Percentiles rank a stretch among this genome's conserved stretches.
phyloP scores from a whole-genome alignment of 37 sponge, comb jelly and placozoan species.

The Crambe crambe region DNA sequence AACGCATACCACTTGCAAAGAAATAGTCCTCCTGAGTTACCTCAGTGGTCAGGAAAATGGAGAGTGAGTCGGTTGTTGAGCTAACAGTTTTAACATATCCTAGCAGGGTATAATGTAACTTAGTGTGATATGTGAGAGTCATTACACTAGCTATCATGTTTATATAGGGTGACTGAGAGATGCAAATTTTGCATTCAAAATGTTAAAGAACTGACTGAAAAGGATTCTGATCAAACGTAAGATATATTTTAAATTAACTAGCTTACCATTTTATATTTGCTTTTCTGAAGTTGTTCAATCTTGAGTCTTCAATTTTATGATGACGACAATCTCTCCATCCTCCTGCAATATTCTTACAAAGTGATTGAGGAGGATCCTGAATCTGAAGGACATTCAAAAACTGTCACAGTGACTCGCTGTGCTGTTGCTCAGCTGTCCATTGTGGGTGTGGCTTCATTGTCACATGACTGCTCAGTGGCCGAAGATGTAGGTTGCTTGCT shows the following conservation, averaged over 20 bases:
- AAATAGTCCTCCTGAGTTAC: neutral
- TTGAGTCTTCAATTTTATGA: constrained; percentile 15
- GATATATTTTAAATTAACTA: neutral
- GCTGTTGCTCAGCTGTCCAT: constrained; percentile 42
- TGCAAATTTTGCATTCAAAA: constrained; percentile 13
- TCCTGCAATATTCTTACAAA: constrained; percentile 10
- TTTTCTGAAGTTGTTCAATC: constrained; percentile 5
- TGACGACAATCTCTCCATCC: constrained; percentile 24
- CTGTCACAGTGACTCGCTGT: neutral
- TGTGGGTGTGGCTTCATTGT: neutral
- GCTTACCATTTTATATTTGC: neutral
- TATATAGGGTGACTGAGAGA: neutral
- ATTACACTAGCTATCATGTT: neutral
- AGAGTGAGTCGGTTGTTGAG: neutral
- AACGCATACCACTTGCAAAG: neutral
- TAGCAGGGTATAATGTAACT: neutral
- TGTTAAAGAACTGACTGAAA: constrained; percentile 2
- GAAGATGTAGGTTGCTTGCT: constrained; percentile 35
- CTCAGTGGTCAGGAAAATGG: neutral
- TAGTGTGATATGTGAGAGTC: neutral
- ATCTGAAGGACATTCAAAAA: neutral
- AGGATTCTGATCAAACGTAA: constrained; percentile 9
- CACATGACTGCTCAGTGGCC: neutral
- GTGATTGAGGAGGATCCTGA: neutral
- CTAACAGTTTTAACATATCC: neutral